phyloP scores from a whole-genome alignment of 2,113 vertebrate species.

The Bungarus multicinctus region DNA sequence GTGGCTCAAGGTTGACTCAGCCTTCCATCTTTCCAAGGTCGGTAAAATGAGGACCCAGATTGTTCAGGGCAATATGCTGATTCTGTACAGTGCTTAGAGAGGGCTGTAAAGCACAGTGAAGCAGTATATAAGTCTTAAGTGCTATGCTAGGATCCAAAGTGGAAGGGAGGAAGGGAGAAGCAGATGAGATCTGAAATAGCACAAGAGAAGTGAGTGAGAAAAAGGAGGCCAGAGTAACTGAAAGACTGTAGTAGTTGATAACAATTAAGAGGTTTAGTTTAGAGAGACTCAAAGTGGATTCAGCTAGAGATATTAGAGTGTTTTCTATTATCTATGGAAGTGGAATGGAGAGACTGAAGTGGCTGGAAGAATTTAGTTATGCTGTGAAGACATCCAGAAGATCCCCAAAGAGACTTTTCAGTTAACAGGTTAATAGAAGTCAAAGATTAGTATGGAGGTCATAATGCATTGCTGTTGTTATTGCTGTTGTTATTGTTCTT shows the following conservation, averaged over 20 bases:
- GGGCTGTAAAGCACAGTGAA: too few relatives aligned
- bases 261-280: neutral
- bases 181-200: neutral
- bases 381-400: neutral
- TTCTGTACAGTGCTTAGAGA: too few relatives aligned
- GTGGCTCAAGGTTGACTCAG: too few relatives aligned
- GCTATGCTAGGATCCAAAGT: neutral
- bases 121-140: too few relatives aligned
- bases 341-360: neutral
- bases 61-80: too few relatives aligned
- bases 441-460: neutral
- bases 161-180: neutral
- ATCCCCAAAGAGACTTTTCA: neutral
- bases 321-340: neutral
- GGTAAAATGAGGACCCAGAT: too few relatives aligned
- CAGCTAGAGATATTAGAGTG: constrained; percentile 17
- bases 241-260: neutral
- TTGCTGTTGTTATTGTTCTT: neutral
- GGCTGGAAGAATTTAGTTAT: neutral
- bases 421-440: neutral
- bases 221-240: neutral
- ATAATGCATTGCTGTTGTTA: neutral
- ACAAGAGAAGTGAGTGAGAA: neutral
- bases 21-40: too few relatives aligned
- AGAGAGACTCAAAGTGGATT: neutral